Evolutionary conservation across 2,888 invertebrate genomes (phyloP).

Genomic region (Nephrotoma guestfalica): DNA sequence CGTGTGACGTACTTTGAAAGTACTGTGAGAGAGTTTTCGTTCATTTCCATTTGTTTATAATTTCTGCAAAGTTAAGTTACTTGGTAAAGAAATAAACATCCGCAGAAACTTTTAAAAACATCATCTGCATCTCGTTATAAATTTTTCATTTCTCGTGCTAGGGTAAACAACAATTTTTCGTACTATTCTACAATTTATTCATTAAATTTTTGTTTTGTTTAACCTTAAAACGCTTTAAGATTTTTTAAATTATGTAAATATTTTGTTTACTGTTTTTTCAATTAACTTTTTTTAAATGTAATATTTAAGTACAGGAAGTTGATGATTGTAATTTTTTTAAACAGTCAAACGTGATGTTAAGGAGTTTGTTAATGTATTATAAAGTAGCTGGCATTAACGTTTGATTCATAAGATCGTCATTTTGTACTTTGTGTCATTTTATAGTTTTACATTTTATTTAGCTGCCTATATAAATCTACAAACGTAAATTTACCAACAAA

Average conservation of each 20-base stretch:
- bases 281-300: background rate
- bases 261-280: background rate
- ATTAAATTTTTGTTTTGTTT: background rate
- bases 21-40: background rate
- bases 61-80: background rate
- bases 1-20: background rate
- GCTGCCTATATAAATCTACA: too few species aligned
- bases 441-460: too few species aligned
- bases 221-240: background rate
- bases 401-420: too few species aligned
- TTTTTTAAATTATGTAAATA: background rate
- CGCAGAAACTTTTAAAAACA: background rate
- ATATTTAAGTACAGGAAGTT: background rate
- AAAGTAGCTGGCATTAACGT: too few species aligned
- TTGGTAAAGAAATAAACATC: background rate
- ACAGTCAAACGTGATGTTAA: background rate
- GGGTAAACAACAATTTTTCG: background rate
- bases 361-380: background rate
- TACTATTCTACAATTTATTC: background rate
- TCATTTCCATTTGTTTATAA: background rate
- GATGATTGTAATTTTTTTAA: background rate
- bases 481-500: too few species aligned
- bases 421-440: too few species aligned
- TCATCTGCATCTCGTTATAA: background rate
- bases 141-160: background rate